Base-by-base conservation (phyloP, 2,113 vertebrate species). In the Mystacornis crossleyi region DNA sequence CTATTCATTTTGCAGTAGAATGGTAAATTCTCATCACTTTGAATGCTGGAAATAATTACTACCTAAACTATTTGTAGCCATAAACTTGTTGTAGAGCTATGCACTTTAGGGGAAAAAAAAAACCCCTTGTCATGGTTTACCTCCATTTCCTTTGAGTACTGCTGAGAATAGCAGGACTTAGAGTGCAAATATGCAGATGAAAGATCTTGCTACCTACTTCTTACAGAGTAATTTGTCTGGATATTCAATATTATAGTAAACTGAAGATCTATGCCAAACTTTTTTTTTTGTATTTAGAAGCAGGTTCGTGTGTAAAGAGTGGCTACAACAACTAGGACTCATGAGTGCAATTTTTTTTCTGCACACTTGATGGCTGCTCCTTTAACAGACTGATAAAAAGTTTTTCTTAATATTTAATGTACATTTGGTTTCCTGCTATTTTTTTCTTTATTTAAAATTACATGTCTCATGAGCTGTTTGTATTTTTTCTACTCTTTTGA, bases 91-190 rank as follows among this genome's bases (percentile, higher is more conserved):
- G 36, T 18, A 78, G 19, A 47, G 2, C 34, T 69, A 18, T 20
- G 14, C 0, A 2, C 12, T 51, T 25, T 3, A 45, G 33, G 36
- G 0, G 12, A 58, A 43, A 15, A 18, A 29, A 36, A 8, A 40
- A 40, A 40, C 40, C 20, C 40, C 20, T n/a, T 50, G 5, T 33
- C 12, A 12, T 13, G 6, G 6, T 81, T 90, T 20, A 25, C 19
- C 23, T 85, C 15, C 9, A n/a, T 33, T 78, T 81, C 55, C 34
- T 89, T 54, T 86, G 60, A 28, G 8, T 47, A 34, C 25, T 42
- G 51, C 19, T 88, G 60, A 60, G 10, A 42, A 29, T 9, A 60
- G 40, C 7, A 55, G 53, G 47, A 42, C 18, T 60, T 77, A 6
- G 17, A 55, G 24, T 14, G 29, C 21, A 67, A 45, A 50, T 33